Base-by-base conservation (phyloP, 1,140 invertebrate genomes). In the Hylyphantes graminicola region DNA sequence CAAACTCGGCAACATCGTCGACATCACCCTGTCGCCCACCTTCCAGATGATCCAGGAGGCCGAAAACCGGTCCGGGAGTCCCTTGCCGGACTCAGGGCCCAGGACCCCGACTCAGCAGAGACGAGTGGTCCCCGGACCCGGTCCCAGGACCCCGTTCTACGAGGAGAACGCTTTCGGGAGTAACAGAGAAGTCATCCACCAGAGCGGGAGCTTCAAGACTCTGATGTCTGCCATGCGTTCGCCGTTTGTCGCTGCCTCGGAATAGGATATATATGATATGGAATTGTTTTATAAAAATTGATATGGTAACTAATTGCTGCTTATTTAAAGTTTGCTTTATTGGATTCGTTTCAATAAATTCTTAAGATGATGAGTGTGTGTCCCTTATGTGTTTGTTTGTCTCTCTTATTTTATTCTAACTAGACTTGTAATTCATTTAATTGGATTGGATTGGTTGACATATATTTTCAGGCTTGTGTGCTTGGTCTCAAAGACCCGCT, bases 11-110 rank as follows among this genome's bases (percentile, higher is more conserved):
- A 85, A 77, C 50, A 85, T 82, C n/a, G 85, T 84, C 13, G 86
- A 87, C 64, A 87, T 87, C 70, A 86, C 86, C 2, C 57, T 84
- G 13, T 87, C 87, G 12, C 87, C 87, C 15, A 87, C 87, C 48
- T 87, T 86, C 85, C 85, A 85, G 48, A 73, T 86, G 72, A 77
- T 86, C 13, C 85, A 86, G n/a, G 85, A 86, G 35, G 79, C 21
- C n/a, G 85, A 83, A 65, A 63, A 78, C 15, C 64, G 76, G 17
- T 54, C 85, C 8, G 51, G 57, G 0, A 81, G 78, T 13, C 85
- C 77, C 2, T 0, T 64, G 15, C 67, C 68, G 2, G 35, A 53
- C 13, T 68, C 73, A 74, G 48, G 11, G 5, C 51, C 48, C 6
- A 61, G 67, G 53, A 73, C 75, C 15, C 75, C 75, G 0, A 76